Base-by-base conservation (phyloP, 2,888 invertebrate genomes). In the Stenodera caucasica region DNA sequence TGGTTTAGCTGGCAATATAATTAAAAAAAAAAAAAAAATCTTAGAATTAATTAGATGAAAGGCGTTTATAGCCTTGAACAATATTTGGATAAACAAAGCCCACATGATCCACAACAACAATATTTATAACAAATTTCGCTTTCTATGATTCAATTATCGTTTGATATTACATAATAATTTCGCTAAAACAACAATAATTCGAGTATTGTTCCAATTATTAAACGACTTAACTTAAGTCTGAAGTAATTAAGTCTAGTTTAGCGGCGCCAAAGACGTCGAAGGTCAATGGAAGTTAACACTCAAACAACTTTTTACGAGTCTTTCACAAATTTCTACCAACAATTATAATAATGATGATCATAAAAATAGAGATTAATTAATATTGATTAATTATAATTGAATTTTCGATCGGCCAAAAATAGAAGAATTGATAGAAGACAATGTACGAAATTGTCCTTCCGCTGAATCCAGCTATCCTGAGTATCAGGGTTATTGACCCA, bases 401-500 rank as follows among this genome's bases (percentile, higher is more conserved):
- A 51, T 51, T 26, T 11, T n/a, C n/a, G 2, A 21, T 2, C 21
- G 1, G 2, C 6, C 2, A 1, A 9, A 23, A 52, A 7, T 33
- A n/a, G 21, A 2, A 45, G 45, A 45, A 45, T 32, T n/a, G 32
- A 53, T 53, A 60, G 45, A 35, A 49, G 33, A 40, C 18, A 40
- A 23, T 21, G 50, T 30, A 62, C 54, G 37, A 53, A 63, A 65
- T 57, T 57, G 53, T 59, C 60, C 56, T 61, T 53, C 60, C 55
- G 58, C 57, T 62, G 56, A 65, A 60, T 60, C 63, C 63, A 63
- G 37, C 56, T 57, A 60, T 60, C 59, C 52, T 37, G 52, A 49
- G 12, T 11, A 50, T 49, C 12, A 57, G 54, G 67, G 67, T 67
- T 65, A 61, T 60, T 67, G 67, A 67, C 61, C 67, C 54, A 61